These are phyloP conservation scores for Phthorimaea operculella DNA, from an alignment of 1,140 invertebrate genomes.

Conservation along the genomic window DNA sequence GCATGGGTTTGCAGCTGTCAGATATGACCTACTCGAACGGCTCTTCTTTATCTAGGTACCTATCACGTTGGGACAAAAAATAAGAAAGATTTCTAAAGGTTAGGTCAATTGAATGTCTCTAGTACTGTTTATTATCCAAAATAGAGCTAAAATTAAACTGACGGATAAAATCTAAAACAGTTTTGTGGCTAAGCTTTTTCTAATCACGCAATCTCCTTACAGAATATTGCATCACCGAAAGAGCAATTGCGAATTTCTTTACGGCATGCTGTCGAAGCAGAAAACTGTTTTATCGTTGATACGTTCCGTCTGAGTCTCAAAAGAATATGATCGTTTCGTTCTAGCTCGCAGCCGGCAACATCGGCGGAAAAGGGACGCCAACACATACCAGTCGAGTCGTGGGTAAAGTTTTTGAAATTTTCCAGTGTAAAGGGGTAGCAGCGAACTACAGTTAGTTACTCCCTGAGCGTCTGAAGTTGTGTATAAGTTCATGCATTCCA, in stretches of 20 bases:
- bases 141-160: no score
- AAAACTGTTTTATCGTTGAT: constrained; percentile 4
- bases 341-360: background rate
- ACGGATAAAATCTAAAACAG: background rate
- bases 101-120: no score
- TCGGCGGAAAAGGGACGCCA: background rate
- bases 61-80: no score
- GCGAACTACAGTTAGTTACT: constrained; percentile 9
- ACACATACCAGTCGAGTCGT: background rate
- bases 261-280: constrained; percentile 1
- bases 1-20: no score
- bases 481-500: constrained; percentile 19
- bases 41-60: no score
- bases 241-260: background rate
- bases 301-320: constrained; percentile 1
- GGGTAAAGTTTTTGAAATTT: constrained; percentile 3
- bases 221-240: background rate
- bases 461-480: constrained; percentile 21
- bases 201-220: background rate
- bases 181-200: no score
- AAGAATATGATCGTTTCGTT: background rate
- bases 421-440: constrained; percentile 1
- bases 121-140: no score
- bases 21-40: no score
- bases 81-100: no score